Evolutionary conservation across 2,888 invertebrate genomes (phyloP).

Genomic region (Crocallis elinguaria): DNA sequence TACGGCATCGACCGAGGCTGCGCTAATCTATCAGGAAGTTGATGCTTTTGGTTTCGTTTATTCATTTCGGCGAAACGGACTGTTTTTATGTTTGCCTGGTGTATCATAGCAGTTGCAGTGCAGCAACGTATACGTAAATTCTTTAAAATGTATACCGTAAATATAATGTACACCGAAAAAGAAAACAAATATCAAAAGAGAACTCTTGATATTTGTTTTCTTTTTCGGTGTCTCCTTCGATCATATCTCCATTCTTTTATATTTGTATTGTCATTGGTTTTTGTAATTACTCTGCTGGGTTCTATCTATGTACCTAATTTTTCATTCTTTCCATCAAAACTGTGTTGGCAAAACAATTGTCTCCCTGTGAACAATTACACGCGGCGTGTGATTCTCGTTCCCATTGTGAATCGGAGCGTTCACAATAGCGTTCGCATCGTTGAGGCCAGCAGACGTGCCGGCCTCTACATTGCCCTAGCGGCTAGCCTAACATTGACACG

Average conservation of each 20-base stretch:
- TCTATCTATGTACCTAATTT: background rate
- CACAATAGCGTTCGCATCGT: constrained; percentile 15
- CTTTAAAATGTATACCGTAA: no score
- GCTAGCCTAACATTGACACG: constrained; percentile 56
- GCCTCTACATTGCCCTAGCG: constrained; percentile 73
- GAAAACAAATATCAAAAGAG: no score
- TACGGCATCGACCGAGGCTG: constrained; percentile 10
- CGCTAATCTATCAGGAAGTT: constrained; percentile 20
- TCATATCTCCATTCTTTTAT: no score
- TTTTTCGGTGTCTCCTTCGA: no score
- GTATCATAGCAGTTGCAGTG: background rate
- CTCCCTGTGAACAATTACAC: constrained; percentile 17
- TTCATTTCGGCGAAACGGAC: constrained; percentile 5
- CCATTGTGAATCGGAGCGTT: constrained; percentile 31
- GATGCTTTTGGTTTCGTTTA: constrained; percentile 13
- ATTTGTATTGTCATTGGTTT: no score
- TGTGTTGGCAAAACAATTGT: constrained; percentile 6
- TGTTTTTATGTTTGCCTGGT: constrained; percentile 4
- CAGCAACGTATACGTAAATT: background rate
- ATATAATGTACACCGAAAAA: no score
- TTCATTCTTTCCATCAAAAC: background rate
- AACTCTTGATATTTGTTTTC: no score
- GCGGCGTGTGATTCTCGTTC: constrained; percentile 10
- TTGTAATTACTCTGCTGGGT: no score
- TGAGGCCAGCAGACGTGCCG: constrained; percentile 66